Conservation (phyloP, 2,113 vertebrate genomes). For the Ciconia boyciana region DNA sequence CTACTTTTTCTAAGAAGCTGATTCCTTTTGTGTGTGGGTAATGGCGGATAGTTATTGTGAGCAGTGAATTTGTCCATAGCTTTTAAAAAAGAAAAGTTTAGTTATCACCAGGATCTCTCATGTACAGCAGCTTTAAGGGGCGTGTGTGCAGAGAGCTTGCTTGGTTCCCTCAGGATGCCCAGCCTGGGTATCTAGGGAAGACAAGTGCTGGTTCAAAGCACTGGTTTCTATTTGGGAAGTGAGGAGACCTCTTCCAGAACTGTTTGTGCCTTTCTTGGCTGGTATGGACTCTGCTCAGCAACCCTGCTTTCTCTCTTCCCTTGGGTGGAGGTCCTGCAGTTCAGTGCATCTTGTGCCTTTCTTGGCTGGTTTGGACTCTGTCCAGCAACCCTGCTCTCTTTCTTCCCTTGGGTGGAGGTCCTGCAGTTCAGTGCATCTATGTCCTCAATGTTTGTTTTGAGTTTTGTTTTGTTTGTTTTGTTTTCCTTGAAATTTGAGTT, state of each 20-base stretch:
- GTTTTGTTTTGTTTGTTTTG: not conserved
- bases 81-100: not conserved
- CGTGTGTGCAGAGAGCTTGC: rapidly evolving
- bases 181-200: too few species aligned
- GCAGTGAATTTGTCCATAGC: not conserved
- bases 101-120: not conserved
- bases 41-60: not conserved
- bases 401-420: not conserved
- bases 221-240: not conserved
- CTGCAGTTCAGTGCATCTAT: not conserved
- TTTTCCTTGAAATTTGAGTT: not conserved
- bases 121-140: not conserved
- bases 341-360: not conserved
- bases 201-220: not conserved
- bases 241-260: not conserved
- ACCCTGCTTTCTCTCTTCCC: not conserved
- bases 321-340: not conserved
- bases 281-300: not conserved
- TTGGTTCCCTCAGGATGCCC: not conserved
- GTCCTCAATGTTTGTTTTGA: not conserved
- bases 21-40: not conserved
- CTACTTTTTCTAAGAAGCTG: not conserved
- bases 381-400: not conserved
- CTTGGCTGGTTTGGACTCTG: too few species aligned
- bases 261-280: not conserved